Base-by-base conservation (phyloP, 2,113 vertebrate species). In the Ceratotherium simum region DNA sequence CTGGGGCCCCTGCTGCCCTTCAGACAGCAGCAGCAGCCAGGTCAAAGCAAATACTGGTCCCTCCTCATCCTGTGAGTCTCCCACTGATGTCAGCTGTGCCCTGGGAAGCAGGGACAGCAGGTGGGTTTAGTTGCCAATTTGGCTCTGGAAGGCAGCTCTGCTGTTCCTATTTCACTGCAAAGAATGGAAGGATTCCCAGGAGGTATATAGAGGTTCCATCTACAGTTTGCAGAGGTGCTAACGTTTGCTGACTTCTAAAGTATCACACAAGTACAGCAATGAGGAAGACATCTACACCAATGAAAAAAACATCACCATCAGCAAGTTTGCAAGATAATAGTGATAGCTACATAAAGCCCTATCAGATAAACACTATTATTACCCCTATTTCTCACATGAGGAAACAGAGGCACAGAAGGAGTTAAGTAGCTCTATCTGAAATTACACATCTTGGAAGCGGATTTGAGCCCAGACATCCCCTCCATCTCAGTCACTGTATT, bases 221-320 rank as follows among this genome's bases (percentile, higher is more conserved):
- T 73, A 7, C 3, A 0, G 51, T 56, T 21, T 96, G 70, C 76
- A 78, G 36, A 85, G 54, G 21, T 0, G 0, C 65, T 60, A 25
- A 81, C 48, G 82, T 67, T 60, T 27, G 54, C 56, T 75, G 42
- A 39, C 78, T 96, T 87, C 39, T 75, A 70, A 97, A 94, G 75
- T 64, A 21, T 79, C 23, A 10, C 21, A 18, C 13, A 36, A 54
- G 54, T 0, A 58, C 10, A 51, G 39, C n/a, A 21, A 31, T 6
- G 62, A 93, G 72, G 51, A 69, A 89, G 51, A 76, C 11, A 17
- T 46, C 31, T 13, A 31, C 12, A 39, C 33, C 48, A 60, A 48
- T 18, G 42, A 70, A 81, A 95, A 87, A 2, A 2, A 7, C 7
- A 3, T 62, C 48, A 25, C 25, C 46, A 25, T 36, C 69, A 39